Evolutionary conservation across 1,140 invertebrate species (phyloP), one percentile per base, ranked within the genome.

Genomic region (Euwallacea similis): DNA sequence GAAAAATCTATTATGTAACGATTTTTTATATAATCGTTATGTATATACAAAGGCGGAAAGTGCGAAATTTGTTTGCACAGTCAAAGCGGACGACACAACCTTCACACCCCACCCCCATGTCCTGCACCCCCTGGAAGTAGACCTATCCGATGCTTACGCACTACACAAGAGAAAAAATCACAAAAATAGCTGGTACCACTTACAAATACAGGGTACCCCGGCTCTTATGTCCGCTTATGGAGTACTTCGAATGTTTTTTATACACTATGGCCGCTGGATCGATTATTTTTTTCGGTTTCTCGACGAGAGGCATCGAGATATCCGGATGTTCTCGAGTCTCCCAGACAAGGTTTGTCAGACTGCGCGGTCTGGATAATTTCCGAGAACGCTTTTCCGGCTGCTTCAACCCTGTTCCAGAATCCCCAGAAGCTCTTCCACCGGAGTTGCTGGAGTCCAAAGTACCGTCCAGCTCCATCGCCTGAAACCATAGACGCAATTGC

Each of bases 391-490:
- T 93, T 77, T 93, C 92, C 21, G 91, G 92, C 76, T 93, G 84
- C 78, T 93, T 93, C 4, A 88, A 88, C 7, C 89, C 90, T 0
- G 88, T 90, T 8, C 74, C 78, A 0, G 93, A 94, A 81, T 94
- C 92, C 0, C 91, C 92, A 15, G 92, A 94, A 6, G 91, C 92
- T 50, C 92, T 86, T 9, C 93, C 93, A 42, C 93, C 93, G 11
- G 92, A 94, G 81, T 94, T 92, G 81, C 92, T 94, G 15, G 93
- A 95, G 79, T 95, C 92, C 65, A 95, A 84, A 7, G 93, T 95
- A 2, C 93, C 92, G 72, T 85, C 83, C 10, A 92, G 82, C 77
- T 92, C 91, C 87, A 91, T 91, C 6, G 89, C 90, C 76, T 90
- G 88, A 43, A 72, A 67, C 46, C 7, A 72, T 46, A 66, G 42